Percentiles rank a stretch among this genome's conserved stretches.
phyloP scores from a whole-genome alignment of 1,140 invertebrate genomes.

The Drosophila kurseongensis region DNA sequence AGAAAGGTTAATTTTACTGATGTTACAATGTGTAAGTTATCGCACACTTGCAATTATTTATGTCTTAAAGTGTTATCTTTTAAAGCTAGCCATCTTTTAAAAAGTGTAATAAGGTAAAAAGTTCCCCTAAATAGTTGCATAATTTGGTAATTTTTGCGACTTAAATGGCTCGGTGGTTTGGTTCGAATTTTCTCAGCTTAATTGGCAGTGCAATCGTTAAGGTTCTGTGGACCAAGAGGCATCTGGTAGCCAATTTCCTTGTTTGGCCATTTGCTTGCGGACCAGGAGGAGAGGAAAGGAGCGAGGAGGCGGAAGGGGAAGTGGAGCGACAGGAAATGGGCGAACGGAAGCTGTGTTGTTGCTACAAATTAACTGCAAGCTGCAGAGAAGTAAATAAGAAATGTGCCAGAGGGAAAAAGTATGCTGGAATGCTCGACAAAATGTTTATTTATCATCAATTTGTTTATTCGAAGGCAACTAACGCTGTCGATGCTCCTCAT shows the following conservation, averaged over 20 bases:
- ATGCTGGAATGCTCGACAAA: constrained; percentile 22
- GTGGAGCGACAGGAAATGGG: constrained; percentile 27
- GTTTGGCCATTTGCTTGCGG: constrained; percentile 40
- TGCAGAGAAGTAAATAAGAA: constrained; percentile 45
- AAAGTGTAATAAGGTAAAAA: not conserved
- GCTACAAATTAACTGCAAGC: constrained; percentile 69
- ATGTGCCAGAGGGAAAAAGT: constrained; percentile 10
- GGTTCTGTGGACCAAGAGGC: constrained; percentile 9
- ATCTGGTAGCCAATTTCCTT: constrained; percentile 41
- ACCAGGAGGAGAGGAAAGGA: not conserved
- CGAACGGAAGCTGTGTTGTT: constrained; percentile 49
- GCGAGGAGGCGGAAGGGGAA: constrained; percentile 10
- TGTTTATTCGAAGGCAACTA: constrained; percentile 49
- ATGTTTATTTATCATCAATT: constrained; percentile 68
- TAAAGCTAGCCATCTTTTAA: not conserved
- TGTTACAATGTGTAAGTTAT: no score
- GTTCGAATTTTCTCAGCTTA: constrained; percentile 23
- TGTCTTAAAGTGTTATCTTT: no score
- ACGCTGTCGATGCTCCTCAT: constrained; percentile 17
- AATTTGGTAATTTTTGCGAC: constrained; percentile 7
- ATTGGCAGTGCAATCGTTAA: constrained; percentile 33
- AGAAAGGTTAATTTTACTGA: no score
- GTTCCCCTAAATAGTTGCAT: not conserved
- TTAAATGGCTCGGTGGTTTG: constrained; percentile 11
- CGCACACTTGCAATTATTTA: no score